Evolutionary conservation across 2,888 invertebrate genomes (phyloP), one percentile per base, ranked within the genome.

Genomic region (Oegoconia quadripuncta): DNA sequence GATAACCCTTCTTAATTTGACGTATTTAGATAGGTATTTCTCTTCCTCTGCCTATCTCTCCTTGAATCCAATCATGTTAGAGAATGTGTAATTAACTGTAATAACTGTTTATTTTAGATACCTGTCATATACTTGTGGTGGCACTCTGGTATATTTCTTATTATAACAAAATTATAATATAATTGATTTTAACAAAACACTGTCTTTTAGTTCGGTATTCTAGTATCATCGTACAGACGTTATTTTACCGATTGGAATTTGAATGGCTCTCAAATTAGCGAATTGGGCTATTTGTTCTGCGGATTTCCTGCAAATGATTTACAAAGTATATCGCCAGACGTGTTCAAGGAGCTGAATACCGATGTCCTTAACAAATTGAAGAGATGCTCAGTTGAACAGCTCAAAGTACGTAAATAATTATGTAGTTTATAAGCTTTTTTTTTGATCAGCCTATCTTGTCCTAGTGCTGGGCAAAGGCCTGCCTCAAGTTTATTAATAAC

Each of bases 231-330:
- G 1, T 87, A 81, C 27, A 66, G 71, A 46, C 67, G 86, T 30
- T 87, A 79, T 52, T 81, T 48, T 49, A 83, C 84, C 1, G 44
- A 54, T 2, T 84, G 86, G 86, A 73, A 66, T 38, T 47, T 41
- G 25, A 79, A 75, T 28, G 74, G 72, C 20, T 58, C 74, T 4
- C 53, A 54, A 26, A 72, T 86, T 13, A 82, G 83, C 42, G 71
- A 79, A 36, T 46, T 87, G 26, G 86, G 86, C 8, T 81, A 76
- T 41, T 48, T 87, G 36, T 16, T 87, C 9, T 87, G 86, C 52
- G 83, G 80, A n/a, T 84, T 86, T 44, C 74, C 87, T 1, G 43
- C 71, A 8, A 47, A 48, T 3, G 81, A 82, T 31, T 56, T 87
- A 9, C 42, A 45, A 33, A 67, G 64, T 44, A 87, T 87, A 50